Conservation (phyloP, 2,113 vertebrate species). For the Passer domesticus region DNA sequence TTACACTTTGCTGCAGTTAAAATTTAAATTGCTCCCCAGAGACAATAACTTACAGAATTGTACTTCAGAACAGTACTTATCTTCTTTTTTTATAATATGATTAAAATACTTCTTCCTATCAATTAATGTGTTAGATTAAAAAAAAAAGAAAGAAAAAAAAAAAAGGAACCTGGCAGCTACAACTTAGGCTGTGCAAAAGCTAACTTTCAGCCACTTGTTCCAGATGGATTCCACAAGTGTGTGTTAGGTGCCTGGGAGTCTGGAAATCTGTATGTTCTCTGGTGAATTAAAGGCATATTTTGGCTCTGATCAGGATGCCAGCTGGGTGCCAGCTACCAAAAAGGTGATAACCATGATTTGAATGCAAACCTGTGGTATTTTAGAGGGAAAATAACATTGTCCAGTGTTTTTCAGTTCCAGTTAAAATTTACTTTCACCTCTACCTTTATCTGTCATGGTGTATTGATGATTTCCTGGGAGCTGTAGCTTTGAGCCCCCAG, state of each 20-base stretch:
- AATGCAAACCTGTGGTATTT: neutral
- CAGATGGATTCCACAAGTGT: neutral
- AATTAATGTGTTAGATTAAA: neutral
- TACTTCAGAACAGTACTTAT: neutral
- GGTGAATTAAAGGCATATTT: neutral
- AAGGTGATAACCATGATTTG: neutral
- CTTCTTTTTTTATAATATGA: neutral
- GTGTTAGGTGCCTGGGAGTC: neutral
- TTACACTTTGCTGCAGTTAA: conserved; percentile 24
- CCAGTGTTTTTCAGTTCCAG: neutral
- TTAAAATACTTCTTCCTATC: conserved; percentile 5
- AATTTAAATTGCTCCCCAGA: conserved; percentile 34
- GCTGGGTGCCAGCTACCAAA: neutral
- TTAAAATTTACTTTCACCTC: neutral
- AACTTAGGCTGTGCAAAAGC: neutral
- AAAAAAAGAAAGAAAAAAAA: neutral
- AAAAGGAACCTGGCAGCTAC: neutral
- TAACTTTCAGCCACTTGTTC: neutral
- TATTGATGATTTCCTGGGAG: neutral
- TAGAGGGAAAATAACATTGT: neutral
- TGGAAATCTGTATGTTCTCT: neutral
- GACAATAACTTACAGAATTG: conserved; percentile 10
- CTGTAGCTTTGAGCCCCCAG: neutral
- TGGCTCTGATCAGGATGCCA: neutral
- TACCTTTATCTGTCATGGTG: neutral